Conservation (phyloP, 2,797 vertebrate genomes). For the Arvicola amphibius region DNA sequence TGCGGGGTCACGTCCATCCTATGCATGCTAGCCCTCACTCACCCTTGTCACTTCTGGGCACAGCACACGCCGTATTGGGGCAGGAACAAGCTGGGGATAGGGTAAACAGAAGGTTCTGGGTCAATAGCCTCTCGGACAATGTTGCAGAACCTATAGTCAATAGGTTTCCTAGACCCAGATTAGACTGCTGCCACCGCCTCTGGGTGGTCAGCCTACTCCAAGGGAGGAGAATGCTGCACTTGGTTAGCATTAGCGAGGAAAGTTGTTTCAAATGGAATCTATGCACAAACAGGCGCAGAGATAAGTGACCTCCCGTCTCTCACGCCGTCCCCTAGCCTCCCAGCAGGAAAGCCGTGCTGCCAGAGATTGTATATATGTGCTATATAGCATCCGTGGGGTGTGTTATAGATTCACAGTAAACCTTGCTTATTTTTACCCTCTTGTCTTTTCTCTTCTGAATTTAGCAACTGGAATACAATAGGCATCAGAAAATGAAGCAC, state of each 20-base stretch:
- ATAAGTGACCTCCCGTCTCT: not conserved
- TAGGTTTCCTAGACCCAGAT: not conserved
- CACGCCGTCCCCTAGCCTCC: not conserved
- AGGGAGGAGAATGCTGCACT: not conserved
- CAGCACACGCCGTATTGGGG: not conserved
- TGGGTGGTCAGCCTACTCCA: not conserved
- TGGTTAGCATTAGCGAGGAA: not conserved
- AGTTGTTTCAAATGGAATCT: not conserved
- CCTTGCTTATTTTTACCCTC: not conserved
- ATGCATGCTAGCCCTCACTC: not conserved
- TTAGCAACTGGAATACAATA: conserved; percentile 1
- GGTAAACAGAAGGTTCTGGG: not conserved
- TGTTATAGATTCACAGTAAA: not conserved
- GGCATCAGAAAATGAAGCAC: not conserved
- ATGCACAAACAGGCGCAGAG: not conserved
- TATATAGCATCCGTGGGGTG: not conserved
- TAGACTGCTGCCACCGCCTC: not conserved
- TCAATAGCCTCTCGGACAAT: not conserved
- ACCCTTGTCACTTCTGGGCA: not conserved
- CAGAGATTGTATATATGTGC: not conserved
- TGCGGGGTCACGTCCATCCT: not conserved
- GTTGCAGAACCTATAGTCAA: not conserved
- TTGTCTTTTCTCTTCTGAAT: not conserved
- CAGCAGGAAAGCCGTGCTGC: not conserved
- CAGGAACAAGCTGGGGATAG: not conserved